phyloP scores from a whole-genome alignment of 2,113 vertebrate genomes.

The Vombatus ursinus region DNA sequence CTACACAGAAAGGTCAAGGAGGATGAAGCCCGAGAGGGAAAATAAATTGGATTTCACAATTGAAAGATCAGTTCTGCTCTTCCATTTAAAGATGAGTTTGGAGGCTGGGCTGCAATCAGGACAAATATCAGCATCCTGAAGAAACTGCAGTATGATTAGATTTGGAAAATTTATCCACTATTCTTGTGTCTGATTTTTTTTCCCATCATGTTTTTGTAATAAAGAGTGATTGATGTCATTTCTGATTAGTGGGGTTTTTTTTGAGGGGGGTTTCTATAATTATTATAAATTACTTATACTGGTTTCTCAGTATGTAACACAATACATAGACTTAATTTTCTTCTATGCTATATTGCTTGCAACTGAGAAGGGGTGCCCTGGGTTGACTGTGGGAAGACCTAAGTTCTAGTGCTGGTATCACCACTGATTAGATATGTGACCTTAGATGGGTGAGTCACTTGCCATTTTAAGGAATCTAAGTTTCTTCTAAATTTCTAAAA shows the following conservation, averaged over 20 bases:
- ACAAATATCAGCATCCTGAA: background rate
- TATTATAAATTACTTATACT: conserved; percentile 21
- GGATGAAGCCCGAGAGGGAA: no score
- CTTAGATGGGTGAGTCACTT: background rate
- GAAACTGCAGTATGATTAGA: background rate
- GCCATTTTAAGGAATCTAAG: background rate
- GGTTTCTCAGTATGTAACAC: background rate
- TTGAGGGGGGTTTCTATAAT: background rate
- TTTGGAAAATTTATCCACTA: conserved; percentile 6
- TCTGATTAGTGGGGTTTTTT: background rate
- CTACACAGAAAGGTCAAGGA: no score
- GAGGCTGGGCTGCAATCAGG: no score
- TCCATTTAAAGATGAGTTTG: no score
- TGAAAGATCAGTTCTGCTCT: no score
- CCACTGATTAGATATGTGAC: background rate
- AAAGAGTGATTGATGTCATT: background rate
- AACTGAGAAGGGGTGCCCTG: background rate
- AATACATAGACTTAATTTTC: background rate
- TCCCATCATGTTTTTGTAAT: background rate
- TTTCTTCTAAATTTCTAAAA: background rate
- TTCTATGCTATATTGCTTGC: background rate
- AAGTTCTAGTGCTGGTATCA: background rate
- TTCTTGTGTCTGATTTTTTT: conserved; percentile 6
- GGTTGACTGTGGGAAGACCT: background rate
- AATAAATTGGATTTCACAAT: no score